Evolutionary conservation across 1,140 invertebrate genomes (phyloP), one percentile per base, ranked within the genome.

Genomic region (Reticulitermes speratus): DNA sequence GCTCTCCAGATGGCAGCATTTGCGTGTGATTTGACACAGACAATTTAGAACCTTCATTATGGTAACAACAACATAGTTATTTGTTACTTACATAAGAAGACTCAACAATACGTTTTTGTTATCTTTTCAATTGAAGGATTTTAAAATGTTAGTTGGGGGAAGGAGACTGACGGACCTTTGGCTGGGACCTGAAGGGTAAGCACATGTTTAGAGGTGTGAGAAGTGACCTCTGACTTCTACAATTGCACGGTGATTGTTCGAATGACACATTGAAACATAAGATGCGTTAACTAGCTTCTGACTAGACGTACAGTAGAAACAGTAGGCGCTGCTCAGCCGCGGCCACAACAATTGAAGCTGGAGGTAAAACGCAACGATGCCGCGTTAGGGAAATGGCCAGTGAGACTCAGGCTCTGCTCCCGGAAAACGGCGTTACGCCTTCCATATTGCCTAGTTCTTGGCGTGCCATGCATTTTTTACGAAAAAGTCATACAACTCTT

Each of bases 1-100:
- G 65, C 65, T 75, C 65, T 75, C 65, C 65, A 75, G 65, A 75
- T 75, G 65, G 65, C 65, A 75, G 65, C 65, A 75, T 75, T 75
- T 75, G 65, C 65, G 65, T 75, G 65, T 75, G 65, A 75, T 75
- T 75, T 75, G 65, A 75, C 65, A 75, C 21, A n/a, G 59, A 21
- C 25, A 75, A 75, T 2, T 75, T 16, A 75, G 65, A 75, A 8
- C n/a, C 65, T 75, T 30, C n/a, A 75, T 75, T 75, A 75, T 75
- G 9, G n/a, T 25, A 75, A 30, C 65, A 75, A 30, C 25, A 30
- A 8, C n/a, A 30, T 75, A 75, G 25, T 25, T 75, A 30, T 75
- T 75, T 75, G 65, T 75, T 75, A 75, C 65, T 9, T 30, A 30
- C 7, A 75, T 16, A 75, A 75, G 65, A n/a, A 25, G 65, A 75